These are phyloP conservation scores for Euthynnus affinis DNA, from an alignment of 2,797 vertebrate species.

Conservation along the genomic window DNA sequence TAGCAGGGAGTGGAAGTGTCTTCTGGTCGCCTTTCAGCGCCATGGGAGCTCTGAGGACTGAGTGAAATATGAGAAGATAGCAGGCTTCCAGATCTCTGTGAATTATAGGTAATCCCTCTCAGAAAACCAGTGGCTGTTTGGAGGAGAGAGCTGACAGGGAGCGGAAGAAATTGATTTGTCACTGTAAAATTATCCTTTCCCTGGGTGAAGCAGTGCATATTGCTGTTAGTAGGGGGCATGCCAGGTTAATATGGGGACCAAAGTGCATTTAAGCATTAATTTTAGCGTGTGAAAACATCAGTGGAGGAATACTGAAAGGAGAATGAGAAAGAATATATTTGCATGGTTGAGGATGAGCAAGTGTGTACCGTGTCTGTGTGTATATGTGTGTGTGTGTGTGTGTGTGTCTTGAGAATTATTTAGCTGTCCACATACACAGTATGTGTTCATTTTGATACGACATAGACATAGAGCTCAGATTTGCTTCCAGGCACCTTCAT, in stretches of 20 bases:
- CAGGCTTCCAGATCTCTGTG: constrained; percentile 57
- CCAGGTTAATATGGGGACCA: constrained; percentile 37
- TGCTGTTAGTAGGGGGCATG: constrained; percentile 42
- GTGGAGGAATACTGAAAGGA: constrained; percentile 12
- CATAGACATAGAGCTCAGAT: background rate
- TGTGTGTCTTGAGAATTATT: background rate
- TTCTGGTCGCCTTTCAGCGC: constrained; percentile 4
- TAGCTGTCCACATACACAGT: background rate
- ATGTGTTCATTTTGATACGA: background rate
- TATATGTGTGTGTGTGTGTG: no score
- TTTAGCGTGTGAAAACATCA: constrained; percentile 48
- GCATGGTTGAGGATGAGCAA: background rate
- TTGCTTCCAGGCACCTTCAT: background rate
- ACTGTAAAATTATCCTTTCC: constrained; percentile 63
- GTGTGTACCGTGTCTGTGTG: no score
- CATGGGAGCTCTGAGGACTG: constrained; percentile 17
- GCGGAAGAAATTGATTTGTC: constrained; percentile 70
- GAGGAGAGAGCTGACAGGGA: constrained; percentile 53
- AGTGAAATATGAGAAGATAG: constrained; percentile 45
- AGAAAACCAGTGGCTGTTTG: constrained; percentile 54
- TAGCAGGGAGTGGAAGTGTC: constrained; percentile 23
- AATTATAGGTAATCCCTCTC: constrained; percentile 70
- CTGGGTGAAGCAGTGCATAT: constrained; percentile 43
- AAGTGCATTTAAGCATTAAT: constrained; percentile 49
- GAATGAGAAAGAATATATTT: constrained; percentile 21